Evolutionary conservation across 2,888 invertebrate genomes (phyloP), one percentile per base, ranked within the genome.

Genomic region (Neria commutata): DNA sequence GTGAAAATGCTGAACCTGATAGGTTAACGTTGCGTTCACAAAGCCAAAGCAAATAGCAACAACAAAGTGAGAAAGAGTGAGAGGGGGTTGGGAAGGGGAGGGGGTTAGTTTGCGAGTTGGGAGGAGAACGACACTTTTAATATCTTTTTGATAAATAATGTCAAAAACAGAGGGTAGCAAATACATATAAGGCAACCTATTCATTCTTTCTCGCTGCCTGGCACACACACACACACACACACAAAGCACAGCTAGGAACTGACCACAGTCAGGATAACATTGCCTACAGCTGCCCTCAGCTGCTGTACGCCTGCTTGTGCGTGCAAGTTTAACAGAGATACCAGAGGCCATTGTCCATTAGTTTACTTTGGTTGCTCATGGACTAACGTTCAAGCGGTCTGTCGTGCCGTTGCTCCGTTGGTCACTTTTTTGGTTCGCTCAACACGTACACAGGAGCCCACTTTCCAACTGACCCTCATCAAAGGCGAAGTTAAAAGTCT

Each of bases 401-500:
- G n/a, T n/a, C n/a, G n/a, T n/a, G n/a, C n/a, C n/a, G n/a, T n/a
- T n/a, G n/a, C n/a, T n/a, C n/a, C n/a, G n/a, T n/a, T n/a, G n/a
- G n/a, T n/a, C n/a, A n/a, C n/a, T n/a, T n/a, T n/a, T n/a, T n/a
- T n/a, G n/a, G n/a, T n/a, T n/a, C n/a, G n/a, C n/a, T n/a, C n/a
- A n/a, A n/a, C n/a, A n/a, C n/a, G n/a, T n/a, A n/a, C n/a, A n/a
- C n/a, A n/a, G n/a, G n/a, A n/a, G n/a, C n/a, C n/a, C n/a, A 42
- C 42, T 42, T 42, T 21, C 42, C 42, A n/a, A 42, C 21, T 51
- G 60, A 70, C 70, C 70, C 70, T 73, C 72, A 70, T 70, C 72
- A 70, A 73, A 73, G 64, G 62, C 68, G n/a, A 72, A 68, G 70
- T 72, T 70, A 68, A 65, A 62, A 68, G 65, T 42, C 42, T n/a